A percentile compares a stretch with the other conserved stretches of the same genome.
phyloP scores from a whole-genome alignment of 2,113 vertebrate species.

The Ptychochromis oligacanthus region DNA sequence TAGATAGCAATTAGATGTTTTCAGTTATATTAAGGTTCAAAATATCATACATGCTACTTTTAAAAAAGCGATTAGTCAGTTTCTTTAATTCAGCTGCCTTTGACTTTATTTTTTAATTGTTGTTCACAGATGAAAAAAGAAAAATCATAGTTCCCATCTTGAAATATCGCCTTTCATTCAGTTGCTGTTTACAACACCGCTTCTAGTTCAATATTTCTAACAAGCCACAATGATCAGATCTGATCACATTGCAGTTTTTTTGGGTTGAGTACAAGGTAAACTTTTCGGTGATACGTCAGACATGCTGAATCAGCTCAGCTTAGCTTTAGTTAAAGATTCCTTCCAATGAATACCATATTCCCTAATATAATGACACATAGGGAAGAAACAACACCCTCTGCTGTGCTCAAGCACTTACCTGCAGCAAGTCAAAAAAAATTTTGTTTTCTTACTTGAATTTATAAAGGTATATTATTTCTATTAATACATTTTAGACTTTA shows the following conservation, averaged over 20 bases:
- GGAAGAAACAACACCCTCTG: conserved; percentile 1
- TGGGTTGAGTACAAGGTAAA: background rate
- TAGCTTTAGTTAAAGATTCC: background rate
- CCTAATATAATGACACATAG: background rate
- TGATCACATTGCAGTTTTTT: background rate
- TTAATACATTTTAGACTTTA: background rate
- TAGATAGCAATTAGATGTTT: no score
- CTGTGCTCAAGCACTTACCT: background rate
- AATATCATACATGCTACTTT: background rate
- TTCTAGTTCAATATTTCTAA: background rate
- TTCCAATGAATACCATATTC: background rate
- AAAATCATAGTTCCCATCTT: background rate
- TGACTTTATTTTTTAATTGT: background rate
- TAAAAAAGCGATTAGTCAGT: background rate
- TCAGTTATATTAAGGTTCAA: background rate
- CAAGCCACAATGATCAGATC: background rate
- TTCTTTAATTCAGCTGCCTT: background rate
- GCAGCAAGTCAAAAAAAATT: background rate
- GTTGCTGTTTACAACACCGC: background rate
- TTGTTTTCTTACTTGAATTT: background rate
- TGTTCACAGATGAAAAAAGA: background rate
- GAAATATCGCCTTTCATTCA: background rate
- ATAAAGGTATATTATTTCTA: background rate
- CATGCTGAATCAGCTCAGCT: background rate
- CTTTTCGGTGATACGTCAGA: background rate